Conservation (phyloP, 2,797 vertebrate genomes). For the Enteromius thamalakanensis region DNA sequence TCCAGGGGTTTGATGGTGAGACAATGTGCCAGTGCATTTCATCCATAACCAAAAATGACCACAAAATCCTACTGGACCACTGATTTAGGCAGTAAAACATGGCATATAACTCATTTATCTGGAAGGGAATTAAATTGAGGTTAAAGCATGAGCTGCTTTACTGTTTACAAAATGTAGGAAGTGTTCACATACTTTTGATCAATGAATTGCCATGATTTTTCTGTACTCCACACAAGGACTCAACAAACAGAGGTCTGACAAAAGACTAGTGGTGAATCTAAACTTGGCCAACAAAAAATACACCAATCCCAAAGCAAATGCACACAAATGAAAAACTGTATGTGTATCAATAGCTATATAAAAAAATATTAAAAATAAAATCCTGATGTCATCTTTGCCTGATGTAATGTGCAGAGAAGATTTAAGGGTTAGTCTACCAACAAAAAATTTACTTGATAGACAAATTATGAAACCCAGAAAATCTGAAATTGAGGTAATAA, state of each 20-base stretch:
- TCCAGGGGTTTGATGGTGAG: constrained; percentile 20
- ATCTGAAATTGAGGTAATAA: background rate
- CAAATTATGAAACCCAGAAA: background rate
- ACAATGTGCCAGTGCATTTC: constrained; percentile 27
- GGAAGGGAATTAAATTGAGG: constrained; percentile 54
- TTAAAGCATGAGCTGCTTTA: constrained; percentile 47
- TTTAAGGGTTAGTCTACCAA: background rate
- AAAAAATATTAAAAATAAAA: background rate
- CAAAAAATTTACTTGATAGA: background rate
- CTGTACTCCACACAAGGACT: background rate
- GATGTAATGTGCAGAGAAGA: background rate
- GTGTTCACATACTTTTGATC: constrained; percentile 10
- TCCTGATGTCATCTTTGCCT: background rate
- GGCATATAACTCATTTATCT: constrained; percentile 34
- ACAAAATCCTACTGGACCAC: constrained; percentile 44
- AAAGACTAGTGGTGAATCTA: background rate
- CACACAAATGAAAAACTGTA: background rate
- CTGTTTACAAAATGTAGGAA: constrained; percentile 29
- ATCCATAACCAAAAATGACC: constrained; percentile 53
- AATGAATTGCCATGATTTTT: constrained; percentile 4
- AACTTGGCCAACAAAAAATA: background rate
- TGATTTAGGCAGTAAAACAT: constrained; percentile 47
- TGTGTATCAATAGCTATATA: background rate
- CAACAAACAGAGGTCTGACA: background rate
- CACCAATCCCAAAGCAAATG: background rate